phyloP scores from a whole-genome alignment of 2,888 invertebrate species.

The Tetragonisca angustula region DNA sequence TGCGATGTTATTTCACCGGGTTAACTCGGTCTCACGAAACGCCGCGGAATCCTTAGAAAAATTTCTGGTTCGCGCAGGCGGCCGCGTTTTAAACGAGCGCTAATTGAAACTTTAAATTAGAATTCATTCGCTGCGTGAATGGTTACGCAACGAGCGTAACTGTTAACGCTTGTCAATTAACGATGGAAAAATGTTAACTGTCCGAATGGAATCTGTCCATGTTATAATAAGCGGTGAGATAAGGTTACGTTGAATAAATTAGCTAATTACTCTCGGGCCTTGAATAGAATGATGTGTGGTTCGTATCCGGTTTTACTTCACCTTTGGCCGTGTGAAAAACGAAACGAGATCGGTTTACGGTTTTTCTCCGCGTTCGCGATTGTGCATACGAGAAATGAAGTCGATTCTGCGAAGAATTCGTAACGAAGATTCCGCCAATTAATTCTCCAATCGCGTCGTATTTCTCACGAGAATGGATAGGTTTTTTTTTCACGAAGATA shows the following conservation, averaged over 20 bases:
- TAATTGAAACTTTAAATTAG: slow-evolving; percentile 8
- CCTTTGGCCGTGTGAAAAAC: not conserved
- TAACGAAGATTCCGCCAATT: slow-evolving; percentile 29
- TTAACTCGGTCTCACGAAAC: slow-evolving; percentile 34
- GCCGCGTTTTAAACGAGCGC: not conserved
- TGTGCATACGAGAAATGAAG: not conserved
- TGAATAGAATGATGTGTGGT: not conserved
- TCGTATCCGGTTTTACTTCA: slow-evolving; percentile 22
- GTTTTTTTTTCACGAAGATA: not conserved
- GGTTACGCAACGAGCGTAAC: not conserved
- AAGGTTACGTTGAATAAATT: not conserved
- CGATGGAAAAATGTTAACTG: not conserved
- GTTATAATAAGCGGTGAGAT: not conserved
- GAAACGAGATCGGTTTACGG: slow-evolving; percentile 7
- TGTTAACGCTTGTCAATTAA: not conserved
- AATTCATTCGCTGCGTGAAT: not conserved
- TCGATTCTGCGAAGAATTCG: not conserved
- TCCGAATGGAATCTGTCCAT: not conserved
- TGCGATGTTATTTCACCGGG: not conserved
- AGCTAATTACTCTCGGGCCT: not conserved
- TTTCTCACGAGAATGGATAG: not conserved
- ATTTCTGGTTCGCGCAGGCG: not conserved
- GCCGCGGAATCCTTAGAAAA: slow-evolving; percentile 8
- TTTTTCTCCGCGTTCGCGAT: not conserved
- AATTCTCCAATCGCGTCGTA: slow-evolving; percentile 9